Percentiles rank a stretch among this genome's conserved stretches.
Conservation (phyloP, 2,888 invertebrate species). For the Rhagonycha fulva region DNA sequence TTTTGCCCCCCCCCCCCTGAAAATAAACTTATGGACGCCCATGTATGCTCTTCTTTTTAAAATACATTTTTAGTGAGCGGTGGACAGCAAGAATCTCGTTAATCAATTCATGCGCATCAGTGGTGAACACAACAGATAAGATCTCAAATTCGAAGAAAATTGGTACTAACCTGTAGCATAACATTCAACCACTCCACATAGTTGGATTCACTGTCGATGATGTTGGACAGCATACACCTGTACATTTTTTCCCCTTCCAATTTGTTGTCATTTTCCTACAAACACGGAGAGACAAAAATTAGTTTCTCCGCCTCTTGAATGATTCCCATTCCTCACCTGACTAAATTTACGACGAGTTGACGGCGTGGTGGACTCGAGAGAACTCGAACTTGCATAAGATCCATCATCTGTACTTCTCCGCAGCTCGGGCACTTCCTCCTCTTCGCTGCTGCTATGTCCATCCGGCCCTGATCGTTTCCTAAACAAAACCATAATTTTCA, state of each 20-base stretch:
- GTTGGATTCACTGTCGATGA: slow-evolving; percentile 88
- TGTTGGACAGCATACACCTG: slow-evolving; percentile 84
- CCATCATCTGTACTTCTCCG: slow-evolving; percentile 51
- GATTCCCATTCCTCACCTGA: slow-evolving; percentile 23
- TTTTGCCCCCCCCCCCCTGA: too few relatives aligned
- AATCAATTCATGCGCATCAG: too few relatives aligned
- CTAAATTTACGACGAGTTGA: slow-evolving; percentile 51
- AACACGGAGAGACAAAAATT: slow-evolving; percentile 8
- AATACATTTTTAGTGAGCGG: too few relatives aligned
- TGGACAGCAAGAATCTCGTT: too few relatives aligned
- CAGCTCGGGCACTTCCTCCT: slow-evolving; percentile 56
- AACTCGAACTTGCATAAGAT: slow-evolving; percentile 56
- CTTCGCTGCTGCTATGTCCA: slow-evolving; percentile 52
- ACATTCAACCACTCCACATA: slow-evolving; percentile 90
- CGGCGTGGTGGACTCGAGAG: slow-evolving; percentile 59
- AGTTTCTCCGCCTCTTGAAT: slow-evolving; percentile 2
- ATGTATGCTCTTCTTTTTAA: too few relatives aligned
- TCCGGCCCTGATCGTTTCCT: slow-evolving; percentile 31
- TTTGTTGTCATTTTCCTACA: slow-evolving; percentile 60
- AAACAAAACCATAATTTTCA: background rate
- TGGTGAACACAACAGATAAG: too few relatives aligned
- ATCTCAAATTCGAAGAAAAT: too few relatives aligned
- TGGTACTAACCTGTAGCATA: slow-evolving; percentile 77
- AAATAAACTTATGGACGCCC: too few relatives aligned
- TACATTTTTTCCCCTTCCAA: slow-evolving; percentile 85